Percentiles rank a stretch among this genome's conserved stretches.
Evolutionary conservation across 1,140 invertebrate species (phyloP).

Genomic region (Subanguina moxae): DNA sequence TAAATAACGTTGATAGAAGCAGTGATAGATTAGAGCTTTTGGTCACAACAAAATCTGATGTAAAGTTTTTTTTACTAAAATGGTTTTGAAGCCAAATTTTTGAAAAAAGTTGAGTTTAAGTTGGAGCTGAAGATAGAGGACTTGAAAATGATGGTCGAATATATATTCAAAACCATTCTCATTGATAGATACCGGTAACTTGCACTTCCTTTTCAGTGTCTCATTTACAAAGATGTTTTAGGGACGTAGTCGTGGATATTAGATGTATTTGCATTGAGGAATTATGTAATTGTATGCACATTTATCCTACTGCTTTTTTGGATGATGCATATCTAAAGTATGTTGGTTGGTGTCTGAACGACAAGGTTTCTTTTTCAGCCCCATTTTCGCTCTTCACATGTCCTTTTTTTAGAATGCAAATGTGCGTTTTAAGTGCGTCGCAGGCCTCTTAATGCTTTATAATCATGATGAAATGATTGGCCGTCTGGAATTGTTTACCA

Average conservation of each 20-base stretch:
- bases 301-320: constrained; percentile 89
- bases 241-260: constrained; percentile 93
- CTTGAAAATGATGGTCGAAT: constrained; percentile 97
- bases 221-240: constrained; percentile 58
- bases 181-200: constrained; percentile 83
- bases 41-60: constrained; percentile 82
- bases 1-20: constrained; percentile 67
- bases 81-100: no score
- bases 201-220: background rate
- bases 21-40: constrained; percentile 84
- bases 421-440: constrained; percentile 69
- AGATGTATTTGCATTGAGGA: constrained; percentile 95
- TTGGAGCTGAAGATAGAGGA: constrained; percentile 96
- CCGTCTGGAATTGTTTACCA: constrained; percentile 94
- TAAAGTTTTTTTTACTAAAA: constrained; percentile 58
- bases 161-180: constrained; percentile 99
- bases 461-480: constrained; percentile 87
- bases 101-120: no score
- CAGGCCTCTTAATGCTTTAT: constrained; percentile 88
- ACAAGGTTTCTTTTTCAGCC: constrained; percentile 68
- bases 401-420: constrained; percentile 61
- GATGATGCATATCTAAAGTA: constrained; percentile 99
- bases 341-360: constrained; percentile 96
- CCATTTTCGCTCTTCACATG: background rate
- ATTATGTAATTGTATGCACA: constrained; percentile 99